Evolutionary conservation across 2,888 invertebrate species (phyloP).

Genomic region (Gryllus longicercus): DNA sequence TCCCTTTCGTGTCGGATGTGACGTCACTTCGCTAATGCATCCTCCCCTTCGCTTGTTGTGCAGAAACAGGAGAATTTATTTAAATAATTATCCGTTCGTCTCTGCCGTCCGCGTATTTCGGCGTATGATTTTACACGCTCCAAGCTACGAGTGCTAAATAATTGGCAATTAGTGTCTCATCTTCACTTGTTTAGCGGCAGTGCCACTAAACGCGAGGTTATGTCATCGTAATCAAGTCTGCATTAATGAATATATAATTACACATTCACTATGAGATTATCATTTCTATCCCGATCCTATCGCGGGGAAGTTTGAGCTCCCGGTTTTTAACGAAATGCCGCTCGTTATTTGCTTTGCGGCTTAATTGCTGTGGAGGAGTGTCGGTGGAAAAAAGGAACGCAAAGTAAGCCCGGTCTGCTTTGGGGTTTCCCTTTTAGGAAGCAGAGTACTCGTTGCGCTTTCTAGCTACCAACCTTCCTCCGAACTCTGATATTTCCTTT

Average conservation of each 20-base stretch:
- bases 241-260: constrained; percentile 7
- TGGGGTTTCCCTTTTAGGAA: too few species aligned
- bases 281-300: constrained; percentile 8
- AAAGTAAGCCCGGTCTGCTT: neutral
- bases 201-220: constrained; percentile 5
- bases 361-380: neutral
- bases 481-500: too few species aligned
- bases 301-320: neutral
- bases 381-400: neutral
- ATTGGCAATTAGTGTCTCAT: constrained; percentile 17
- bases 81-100: neutral
- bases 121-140: neutral
- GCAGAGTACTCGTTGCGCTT: too few species aligned
- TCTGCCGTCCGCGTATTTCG: neutral
- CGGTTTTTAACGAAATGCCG: constrained; percentile 6
- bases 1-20: neutral
- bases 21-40: neutral
- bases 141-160: neutral
- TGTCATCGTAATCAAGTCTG: constrained; percentile 17
- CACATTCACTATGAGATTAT: neutral
- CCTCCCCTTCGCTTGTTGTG: neutral
- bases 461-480: too few species aligned
- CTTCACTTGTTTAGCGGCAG: constrained; percentile 17
- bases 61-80: constrained; percentile 2
- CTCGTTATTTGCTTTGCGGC: neutral